These are phyloP conservation scores for Apogon hyalosoma DNA, from an alignment of 2,797 vertebrate species.

Conservation along the genomic window DNA sequence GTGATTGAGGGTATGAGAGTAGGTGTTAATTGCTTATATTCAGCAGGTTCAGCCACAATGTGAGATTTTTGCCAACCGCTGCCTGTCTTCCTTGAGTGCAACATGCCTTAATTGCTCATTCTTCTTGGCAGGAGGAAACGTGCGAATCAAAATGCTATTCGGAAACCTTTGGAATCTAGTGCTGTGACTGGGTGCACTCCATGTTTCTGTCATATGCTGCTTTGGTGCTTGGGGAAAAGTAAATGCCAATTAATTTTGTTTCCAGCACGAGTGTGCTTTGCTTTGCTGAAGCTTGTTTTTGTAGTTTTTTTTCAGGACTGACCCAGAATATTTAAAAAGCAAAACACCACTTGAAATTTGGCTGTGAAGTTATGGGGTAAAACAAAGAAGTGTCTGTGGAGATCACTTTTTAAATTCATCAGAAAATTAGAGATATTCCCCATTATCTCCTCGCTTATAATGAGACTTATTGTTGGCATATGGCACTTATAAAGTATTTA, in stretches of 20 bases:
- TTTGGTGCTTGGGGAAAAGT: constrained; percentile 43
- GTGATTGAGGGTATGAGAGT: constrained; percentile 38
- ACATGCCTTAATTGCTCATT: constrained; percentile 69
- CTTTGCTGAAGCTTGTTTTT: constrained; percentile 19
- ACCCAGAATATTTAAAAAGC: constrained; percentile 14
- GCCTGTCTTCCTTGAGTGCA: constrained; percentile 46
- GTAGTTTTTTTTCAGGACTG: background rate
- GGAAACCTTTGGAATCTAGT: constrained; percentile 57
- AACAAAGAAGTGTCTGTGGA: no score
- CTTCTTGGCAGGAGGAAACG: constrained; percentile 60
- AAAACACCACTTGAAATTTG: background rate
- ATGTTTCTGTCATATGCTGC: constrained; percentile 57
- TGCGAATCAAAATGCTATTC: constrained; percentile 62
- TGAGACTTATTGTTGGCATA: no score
- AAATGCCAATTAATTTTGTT: constrained; percentile 65
- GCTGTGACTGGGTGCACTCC: constrained; percentile 46
- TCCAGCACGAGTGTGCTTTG: constrained; percentile 10
- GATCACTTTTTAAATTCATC: no score
- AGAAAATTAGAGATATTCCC: no score
- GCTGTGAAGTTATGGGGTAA: background rate
- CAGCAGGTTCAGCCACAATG: constrained; percentile 28
- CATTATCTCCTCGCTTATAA: no score
- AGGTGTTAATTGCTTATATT: constrained; percentile 72
- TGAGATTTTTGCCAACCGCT: constrained; percentile 38
- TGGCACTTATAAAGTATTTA: no score